Percentiles rank a stretch among this genome's conserved stretches.
Evolutionary conservation across 92 coral and sea anemone genomes (phyloP).

Genomic region (Porites divaricata): DNA sequence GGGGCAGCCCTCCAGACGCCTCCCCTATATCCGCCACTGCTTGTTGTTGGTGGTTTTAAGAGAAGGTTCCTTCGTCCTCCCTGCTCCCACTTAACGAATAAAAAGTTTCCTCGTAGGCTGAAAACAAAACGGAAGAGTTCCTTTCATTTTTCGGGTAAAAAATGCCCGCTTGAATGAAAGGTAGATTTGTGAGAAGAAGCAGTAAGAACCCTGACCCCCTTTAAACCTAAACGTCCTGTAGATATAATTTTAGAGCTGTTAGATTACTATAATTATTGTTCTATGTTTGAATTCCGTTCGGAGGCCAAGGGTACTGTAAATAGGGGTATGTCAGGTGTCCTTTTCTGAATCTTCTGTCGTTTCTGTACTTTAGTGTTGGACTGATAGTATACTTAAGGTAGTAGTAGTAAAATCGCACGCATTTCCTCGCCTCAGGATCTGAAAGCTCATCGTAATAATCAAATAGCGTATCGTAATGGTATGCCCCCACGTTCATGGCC

Average conservation of each 20-base stretch:
- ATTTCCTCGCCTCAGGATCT: constrained; percentile 19
- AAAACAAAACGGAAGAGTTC: no score
- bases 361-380: constrained; percentile 36
- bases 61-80: no score
- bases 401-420: constrained; percentile 35
- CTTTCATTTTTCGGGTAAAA: no score
- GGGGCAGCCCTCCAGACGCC: no score
- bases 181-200: background rate
- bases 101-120: no score
- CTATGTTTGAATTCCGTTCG: constrained; percentile 56
- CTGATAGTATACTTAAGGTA: constrained; percentile 35
- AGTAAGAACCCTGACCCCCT: background rate
- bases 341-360: constrained; percentile 22
- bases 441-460: constrained; percentile 39
- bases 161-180: no score
- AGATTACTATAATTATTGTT: background rate
- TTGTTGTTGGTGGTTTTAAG: no score
- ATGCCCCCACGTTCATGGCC: constrained; percentile 62
- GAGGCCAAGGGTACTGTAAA: constrained; percentile 52
- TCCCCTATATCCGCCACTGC: no score
- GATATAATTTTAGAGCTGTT: background rate
- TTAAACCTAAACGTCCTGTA: background rate
- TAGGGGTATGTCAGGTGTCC: constrained; percentile 68
- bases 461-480: constrained; percentile 59
- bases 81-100: no score